Evolutionary conservation across 2,888 invertebrate species (phyloP), one percentile per base, ranked within the genome.

Genomic region (Craniophora ligustri): DNA sequence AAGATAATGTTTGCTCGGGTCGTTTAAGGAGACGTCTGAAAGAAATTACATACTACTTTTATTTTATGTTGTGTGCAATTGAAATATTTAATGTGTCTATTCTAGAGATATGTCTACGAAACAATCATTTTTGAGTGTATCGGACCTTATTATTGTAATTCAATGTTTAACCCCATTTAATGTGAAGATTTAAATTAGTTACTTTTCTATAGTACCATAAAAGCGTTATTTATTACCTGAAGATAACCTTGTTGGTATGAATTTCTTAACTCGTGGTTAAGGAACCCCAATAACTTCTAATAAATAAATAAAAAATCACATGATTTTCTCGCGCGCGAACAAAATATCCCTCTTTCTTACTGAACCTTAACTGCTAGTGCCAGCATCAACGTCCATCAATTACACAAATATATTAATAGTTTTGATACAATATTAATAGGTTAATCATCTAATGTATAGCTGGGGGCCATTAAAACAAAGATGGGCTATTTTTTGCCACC

Each of bases 401-500:
- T 48, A 55, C 36, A 41, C 21, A 30, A 59, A 59, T 38, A 42
- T 59, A 62, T 63, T 70, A 64, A 71, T 73, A 63, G 49, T 62
- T 67, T 56, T 62, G 36, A 63, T 68, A 67, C 53, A 50, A 70
- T 65, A 73, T 67, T 67, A 72, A 78, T 76, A 65, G 67, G 30
- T 53, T 56, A 63, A 75, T 73, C 64, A 50, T 71, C 7, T 64
- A 63, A 73, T 66, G 26, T 62, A 48, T 67, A 66, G 67, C 76
- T 61, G 16, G 44, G 14, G 62, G 76, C 67, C 35, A 72, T 71
- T 60, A 54, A 71, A 67, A 71, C 65, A 68, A 67, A 58, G 70
- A 66, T 64, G 31, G 51, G 19, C 59, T 50, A 70, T 74, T 75
- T 78, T 78, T 78, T 71, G 72, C 64, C 50, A 64, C 64, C 70